These are phyloP conservation scores for Trididemnum miniatum DNA, from an alignment of 23 tunicate species.

Conservation along the genomic window DNA sequence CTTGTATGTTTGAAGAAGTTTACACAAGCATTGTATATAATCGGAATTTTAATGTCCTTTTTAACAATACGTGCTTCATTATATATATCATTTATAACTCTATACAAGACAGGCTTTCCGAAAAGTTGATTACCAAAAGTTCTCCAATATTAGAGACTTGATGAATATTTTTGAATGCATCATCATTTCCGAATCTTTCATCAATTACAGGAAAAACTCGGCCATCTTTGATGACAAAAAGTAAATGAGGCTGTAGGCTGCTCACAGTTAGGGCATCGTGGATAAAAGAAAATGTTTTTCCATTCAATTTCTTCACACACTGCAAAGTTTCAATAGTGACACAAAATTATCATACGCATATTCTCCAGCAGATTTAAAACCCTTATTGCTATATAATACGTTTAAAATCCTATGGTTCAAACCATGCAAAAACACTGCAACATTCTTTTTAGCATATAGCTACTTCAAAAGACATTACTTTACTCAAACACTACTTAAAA, in stretches of 20 bases:
- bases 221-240: not conserved
- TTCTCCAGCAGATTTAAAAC: too few species aligned
- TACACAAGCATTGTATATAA: not conserved
- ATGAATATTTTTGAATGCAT: not conserved
- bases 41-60: too few species aligned
- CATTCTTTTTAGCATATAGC: too few species aligned
- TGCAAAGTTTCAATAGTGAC: not conserved
- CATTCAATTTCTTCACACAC: constrained; percentile 32
- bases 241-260: constrained; percentile 12
- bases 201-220: not conserved
- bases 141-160: not conserved
- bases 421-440: too few species aligned
- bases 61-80: too few species aligned
- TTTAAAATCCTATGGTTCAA: too few species aligned
- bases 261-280: constrained; percentile 9
- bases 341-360: not conserved
- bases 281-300: constrained; percentile 21
- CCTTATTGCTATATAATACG: too few species aligned
- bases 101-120: too few species aligned
- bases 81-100: too few species aligned
- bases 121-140: not conserved
- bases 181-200: not conserved
- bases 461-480: too few species aligned
- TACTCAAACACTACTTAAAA: too few species aligned
- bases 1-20: too few species aligned